Evolutionary conservation across 2,797 vertebrate species (phyloP).

Genomic region (Gobio occitaniae): DNA sequence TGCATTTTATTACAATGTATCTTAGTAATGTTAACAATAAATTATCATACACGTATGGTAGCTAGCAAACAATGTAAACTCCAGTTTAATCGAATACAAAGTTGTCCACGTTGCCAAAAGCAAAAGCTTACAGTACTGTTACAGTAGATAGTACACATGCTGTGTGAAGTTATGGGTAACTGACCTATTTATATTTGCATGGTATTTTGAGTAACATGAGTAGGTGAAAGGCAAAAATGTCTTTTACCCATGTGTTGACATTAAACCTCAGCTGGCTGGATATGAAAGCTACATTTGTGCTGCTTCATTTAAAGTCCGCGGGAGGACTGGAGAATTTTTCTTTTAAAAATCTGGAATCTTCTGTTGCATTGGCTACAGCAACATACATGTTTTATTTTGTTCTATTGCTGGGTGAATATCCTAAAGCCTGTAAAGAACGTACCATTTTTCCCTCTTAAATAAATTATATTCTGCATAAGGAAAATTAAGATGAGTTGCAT

Average conservation of each 20-base stretch:
- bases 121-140: not conserved
- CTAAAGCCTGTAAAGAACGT: not conserved
- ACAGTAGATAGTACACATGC: not conserved
- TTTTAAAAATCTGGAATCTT: not conserved
- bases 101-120: not conserved
- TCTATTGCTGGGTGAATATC: not conserved
- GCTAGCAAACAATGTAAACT: not conserved
- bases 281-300: not conserved
- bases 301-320: not conserved
- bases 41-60: not conserved
- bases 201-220: not conserved
- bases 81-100: not conserved
- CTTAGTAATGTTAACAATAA: not conserved
- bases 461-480: not conserved
- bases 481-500: not conserved
- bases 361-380: not conserved
- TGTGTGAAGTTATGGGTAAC: not conserved
- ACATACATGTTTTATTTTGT: not conserved
- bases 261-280: not conserved
- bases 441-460: not conserved
- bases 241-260: not conserved
- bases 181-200: conserved; percentile 12
- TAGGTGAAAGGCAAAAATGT: not conserved
- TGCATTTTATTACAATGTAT: no score
- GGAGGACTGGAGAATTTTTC: not conserved